These are phyloP conservation scores for Drosophila antonietae DNA, from an alignment of 2,888 invertebrate species.

Conservation along the genomic window DNA sequence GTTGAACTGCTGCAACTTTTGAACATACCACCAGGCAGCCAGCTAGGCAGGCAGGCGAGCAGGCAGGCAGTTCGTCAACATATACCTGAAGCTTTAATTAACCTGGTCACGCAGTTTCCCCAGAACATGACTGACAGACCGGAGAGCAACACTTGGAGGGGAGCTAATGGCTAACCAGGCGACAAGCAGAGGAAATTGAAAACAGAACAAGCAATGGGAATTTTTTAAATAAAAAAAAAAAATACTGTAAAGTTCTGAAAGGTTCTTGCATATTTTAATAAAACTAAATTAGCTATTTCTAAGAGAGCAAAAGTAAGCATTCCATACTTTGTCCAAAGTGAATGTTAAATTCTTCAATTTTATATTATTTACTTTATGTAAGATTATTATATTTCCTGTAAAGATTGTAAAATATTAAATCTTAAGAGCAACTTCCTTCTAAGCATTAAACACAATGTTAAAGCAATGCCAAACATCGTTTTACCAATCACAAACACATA, in stretches of 20 bases:
- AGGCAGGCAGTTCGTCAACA: slow-evolving; percentile 64
- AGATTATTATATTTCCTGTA: no score
- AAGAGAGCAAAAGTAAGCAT: background rate
- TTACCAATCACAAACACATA: background rate
- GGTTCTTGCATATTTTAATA: background rate
- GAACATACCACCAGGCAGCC: slow-evolving; percentile 31
- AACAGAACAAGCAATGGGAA: slow-evolving; percentile 17
- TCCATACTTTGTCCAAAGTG: background rate
- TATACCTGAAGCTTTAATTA: slow-evolving; percentile 68
- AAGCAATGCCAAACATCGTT: background rate
- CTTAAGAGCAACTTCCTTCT: background rate
- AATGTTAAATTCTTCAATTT: no score
- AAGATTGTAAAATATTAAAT: background rate
- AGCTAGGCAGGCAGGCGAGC: slow-evolving; percentile 28
- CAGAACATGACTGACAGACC: slow-evolving; percentile 44
- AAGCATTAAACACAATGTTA: background rate
- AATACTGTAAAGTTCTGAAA: background rate
- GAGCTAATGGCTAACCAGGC: slow-evolving; percentile 48
- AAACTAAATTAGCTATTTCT: background rate
- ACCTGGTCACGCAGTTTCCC: slow-evolving; percentile 76
- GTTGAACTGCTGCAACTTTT: slow-evolving; percentile 51
- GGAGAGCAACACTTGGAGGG: slow-evolving; percentile 1
- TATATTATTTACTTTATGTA: no score
- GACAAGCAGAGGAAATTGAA: slow-evolving; percentile 58
- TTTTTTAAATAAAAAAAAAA: slow-evolving; percentile 4